These are phyloP conservation scores for Amyelois transitella DNA, from an alignment of 1,140 invertebrate species.

Conservation along the genomic window DNA sequence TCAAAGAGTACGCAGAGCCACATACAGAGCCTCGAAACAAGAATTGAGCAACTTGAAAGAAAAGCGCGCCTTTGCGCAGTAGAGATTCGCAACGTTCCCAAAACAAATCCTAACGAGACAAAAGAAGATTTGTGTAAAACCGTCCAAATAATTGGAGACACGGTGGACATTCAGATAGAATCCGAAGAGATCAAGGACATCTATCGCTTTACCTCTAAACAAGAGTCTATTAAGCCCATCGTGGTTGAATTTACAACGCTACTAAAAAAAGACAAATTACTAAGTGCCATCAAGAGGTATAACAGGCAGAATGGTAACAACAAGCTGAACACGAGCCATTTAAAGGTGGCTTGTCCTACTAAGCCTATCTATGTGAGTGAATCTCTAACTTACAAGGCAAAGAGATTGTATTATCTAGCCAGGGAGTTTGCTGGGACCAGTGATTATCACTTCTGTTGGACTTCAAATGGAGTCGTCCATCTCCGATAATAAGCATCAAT, in stretches of 20 bases:
- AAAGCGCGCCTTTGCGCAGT: not conserved
- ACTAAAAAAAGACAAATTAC: constrained; percentile 1
- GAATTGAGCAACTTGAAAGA: no score
- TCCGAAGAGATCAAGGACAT: constrained; percentile 3
- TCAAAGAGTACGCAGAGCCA: no score
- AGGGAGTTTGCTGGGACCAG: not conserved
- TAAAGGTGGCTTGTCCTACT: not conserved
- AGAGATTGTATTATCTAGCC: constrained; percentile 1
- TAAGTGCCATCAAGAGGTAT: not conserved
- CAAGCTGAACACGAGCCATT: constrained; percentile 3
- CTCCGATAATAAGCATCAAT: not conserved
- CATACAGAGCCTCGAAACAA: no score
- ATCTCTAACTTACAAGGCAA: not conserved
- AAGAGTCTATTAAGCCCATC: not conserved
- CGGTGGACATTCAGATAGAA: not conserved
- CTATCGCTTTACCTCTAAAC: not conserved
- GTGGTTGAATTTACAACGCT: not conserved
- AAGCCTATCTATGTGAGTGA: constrained; percentile 3
- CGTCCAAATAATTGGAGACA: not conserved
- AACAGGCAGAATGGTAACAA: constrained; percentile 2
- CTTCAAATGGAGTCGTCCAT: constrained; percentile 1
- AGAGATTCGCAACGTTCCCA: constrained; percentile 7
- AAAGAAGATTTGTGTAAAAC: not conserved
- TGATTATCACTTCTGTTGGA: constrained; percentile 4
- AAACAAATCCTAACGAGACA: constrained; percentile 1